Conservation (phyloP, 2,113 vertebrate species). For the Patagioenas fasciata region DNA sequence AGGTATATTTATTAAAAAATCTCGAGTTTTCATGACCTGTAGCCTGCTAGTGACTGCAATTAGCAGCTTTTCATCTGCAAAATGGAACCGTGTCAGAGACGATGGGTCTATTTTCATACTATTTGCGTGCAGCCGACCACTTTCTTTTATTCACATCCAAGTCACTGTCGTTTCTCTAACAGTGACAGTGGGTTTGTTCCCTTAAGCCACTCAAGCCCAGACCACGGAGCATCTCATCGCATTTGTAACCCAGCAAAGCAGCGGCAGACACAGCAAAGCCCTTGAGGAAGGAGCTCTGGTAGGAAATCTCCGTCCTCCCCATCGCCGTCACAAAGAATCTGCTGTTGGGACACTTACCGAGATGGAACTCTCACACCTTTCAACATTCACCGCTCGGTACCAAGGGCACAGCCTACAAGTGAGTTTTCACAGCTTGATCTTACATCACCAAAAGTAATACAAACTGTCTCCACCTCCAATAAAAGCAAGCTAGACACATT, state of each 20-base stretch:
- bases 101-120: not conserved
- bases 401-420: not conserved
- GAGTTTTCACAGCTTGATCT: not conserved
- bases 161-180: not conserved
- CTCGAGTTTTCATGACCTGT: fast-evolving
- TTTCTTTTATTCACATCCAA: not conserved
- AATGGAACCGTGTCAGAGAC: not conserved
- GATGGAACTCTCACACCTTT: not conserved
- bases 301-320: not conserved
- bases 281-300: not conserved
- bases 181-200: not conserved
- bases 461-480: not conserved
- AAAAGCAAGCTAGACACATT: not conserved
- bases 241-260: not conserved
- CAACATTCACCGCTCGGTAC: not conserved
- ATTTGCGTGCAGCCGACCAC: not conserved
- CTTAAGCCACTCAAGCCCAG: not conserved
- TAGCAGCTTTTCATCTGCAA: not conserved
- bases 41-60: not conserved
- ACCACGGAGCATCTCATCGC: fast-evolving
- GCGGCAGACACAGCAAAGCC: not conserved
- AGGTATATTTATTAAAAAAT: not conserved
- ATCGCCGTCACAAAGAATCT: not conserved
- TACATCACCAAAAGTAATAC: not conserved
- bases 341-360: fast-evolving